phyloP scores from a whole-genome alignment of 2,113 vertebrate genomes.

The Mohoua ochrocephala region DNA sequence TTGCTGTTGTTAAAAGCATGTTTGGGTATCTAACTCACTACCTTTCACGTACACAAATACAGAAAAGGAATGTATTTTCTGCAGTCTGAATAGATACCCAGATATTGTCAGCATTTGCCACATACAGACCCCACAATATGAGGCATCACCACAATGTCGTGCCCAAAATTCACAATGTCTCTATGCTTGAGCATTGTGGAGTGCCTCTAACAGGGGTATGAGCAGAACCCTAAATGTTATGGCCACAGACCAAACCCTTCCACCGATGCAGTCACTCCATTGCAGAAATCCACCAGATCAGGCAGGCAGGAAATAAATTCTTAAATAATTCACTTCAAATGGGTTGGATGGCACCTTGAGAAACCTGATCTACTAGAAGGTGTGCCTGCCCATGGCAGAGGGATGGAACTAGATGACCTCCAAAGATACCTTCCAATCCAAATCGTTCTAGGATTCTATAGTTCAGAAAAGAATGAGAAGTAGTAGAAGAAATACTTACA shows the following conservation, averaged over 20 bases:
- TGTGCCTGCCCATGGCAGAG: rapidly evolving
- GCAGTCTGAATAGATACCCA: neutral
- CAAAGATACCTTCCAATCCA: neutral
- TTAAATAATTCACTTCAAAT: neutral
- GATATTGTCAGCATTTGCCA: neutral
- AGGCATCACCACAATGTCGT: neutral
- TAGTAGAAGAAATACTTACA: neutral
- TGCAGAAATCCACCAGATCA: neutral
- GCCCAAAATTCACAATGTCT: neutral
- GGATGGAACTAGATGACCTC: neutral
- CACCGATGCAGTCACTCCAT: rapidly evolving
- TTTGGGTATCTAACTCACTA: neutral
- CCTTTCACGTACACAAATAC: neutral
- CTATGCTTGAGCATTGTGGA: neutral
- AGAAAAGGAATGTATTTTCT: neutral
- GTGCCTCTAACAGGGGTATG: neutral
- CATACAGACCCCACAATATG: neutral
- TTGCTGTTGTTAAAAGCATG: neutral
- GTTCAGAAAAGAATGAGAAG: neutral
- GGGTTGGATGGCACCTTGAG: neutral
- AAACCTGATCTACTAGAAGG: neutral
- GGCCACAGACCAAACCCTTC: neutral
- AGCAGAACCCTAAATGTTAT: neutral
- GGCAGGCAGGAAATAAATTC: neutral
- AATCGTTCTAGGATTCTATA: neutral